A percentile compares a stretch with the other conserved stretches of the same genome.
Conservation (phyloP, 2,113 vertebrate species). For the mouse (Mus musculus) region DNA sequence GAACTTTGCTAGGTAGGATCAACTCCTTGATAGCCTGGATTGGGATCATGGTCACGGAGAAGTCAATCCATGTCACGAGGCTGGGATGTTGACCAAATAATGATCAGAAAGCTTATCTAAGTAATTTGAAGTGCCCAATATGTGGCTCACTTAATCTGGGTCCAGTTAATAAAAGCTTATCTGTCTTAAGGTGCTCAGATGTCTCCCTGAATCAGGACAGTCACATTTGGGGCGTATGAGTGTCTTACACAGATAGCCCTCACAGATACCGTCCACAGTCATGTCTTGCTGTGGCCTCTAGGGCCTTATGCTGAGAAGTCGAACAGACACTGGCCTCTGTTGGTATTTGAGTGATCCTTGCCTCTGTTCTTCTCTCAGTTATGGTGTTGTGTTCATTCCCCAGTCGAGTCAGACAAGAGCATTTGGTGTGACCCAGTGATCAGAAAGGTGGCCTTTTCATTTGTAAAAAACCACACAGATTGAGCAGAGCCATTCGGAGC, state of each 20-base stretch:
- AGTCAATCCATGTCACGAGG: constrained; percentile 9
- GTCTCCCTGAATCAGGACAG: constrained; percentile 70
- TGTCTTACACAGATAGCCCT: constrained; percentile 37
- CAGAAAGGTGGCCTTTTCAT: constrained; percentile 62
- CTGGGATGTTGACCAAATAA: constrained; percentile 58
- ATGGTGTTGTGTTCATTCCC: constrained; percentile 1
- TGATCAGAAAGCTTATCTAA: constrained; percentile 52
- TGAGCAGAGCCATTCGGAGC: constrained; percentile 75
- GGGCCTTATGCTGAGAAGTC: constrained; percentile 29
- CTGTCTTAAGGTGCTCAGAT: constrained; percentile 47
- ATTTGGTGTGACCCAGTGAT: neutral
- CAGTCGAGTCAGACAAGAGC: constrained; percentile 29
- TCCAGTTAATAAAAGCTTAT: constrained; percentile 70
- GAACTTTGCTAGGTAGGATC: neutral
- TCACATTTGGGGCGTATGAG: constrained; percentile 45
- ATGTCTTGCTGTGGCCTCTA: constrained; percentile 33
- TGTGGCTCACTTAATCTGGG: constrained; percentile 67
- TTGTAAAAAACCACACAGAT: constrained; percentile 58
- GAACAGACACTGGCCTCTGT: neutral
- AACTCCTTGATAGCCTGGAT: constrained; percentile 29
- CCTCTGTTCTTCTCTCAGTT: constrained; percentile 6
- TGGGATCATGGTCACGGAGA: constrained; percentile 31
- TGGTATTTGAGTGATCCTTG: neutral
- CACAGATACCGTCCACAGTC: neutral
- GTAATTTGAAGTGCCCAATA: constrained; percentile 63